phyloP scores from a whole-genome alignment of 1,140 invertebrate genomes.

The Asobara japonica region DNA sequence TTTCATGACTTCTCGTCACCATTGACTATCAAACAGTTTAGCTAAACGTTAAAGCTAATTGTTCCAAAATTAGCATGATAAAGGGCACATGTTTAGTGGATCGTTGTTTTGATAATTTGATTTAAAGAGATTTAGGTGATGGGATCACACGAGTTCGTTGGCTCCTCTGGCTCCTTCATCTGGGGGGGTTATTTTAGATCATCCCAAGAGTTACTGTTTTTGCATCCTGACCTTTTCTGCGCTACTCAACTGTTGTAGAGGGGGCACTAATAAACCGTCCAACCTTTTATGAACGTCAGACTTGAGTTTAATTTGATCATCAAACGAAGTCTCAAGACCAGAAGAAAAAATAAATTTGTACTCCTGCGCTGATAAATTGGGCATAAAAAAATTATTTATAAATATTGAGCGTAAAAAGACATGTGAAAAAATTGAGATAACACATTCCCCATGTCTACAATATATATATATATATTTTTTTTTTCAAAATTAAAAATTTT shows the following conservation, averaged over 20 bases:
- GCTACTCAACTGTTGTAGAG: not conserved
- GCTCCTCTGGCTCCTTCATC: constrained; percentile 14
- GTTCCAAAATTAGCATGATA: not conserved
- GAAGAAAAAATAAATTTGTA: no score
- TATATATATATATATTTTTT: no score
- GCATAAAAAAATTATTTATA: no score
- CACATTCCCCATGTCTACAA: no score
- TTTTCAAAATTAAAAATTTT: no score
- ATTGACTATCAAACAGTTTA: no score
- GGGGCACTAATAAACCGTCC: not conserved
- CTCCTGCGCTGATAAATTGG: no score
- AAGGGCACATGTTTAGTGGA: not conserved
- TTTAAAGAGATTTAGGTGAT: constrained; percentile 12
- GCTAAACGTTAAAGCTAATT: no score
- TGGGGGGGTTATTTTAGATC: not conserved
- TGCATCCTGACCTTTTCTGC: constrained; percentile 4
- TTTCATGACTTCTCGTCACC: no score
- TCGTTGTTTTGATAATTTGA: not conserved
- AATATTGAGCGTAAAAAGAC: no score
- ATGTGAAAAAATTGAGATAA: no score
- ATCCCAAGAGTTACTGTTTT: constrained; percentile 9
- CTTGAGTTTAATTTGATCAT: not conserved
- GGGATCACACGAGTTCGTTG: constrained; percentile 13
- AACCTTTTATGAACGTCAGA: not conserved
- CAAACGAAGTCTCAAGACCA: not conserved